phyloP scores from a whole-genome alignment of 2,888 invertebrate species.

The Diloba caeruleocephala region DNA sequence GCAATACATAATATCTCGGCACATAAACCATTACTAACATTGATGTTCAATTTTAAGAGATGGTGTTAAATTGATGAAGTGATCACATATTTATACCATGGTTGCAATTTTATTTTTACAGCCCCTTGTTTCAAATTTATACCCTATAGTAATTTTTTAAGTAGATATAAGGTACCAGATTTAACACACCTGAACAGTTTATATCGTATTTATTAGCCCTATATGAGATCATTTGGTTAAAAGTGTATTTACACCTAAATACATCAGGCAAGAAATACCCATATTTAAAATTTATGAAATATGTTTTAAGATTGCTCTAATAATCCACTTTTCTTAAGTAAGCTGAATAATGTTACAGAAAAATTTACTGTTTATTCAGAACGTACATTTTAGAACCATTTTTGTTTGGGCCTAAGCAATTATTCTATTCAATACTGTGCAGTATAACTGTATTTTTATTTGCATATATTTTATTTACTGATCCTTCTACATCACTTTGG shows the following conservation, averaged over 20 bases:
- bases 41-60: slow-evolving; percentile 43
- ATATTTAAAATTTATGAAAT: slow-evolving; percentile 1
- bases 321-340: too few relatives aligned
- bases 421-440: slow-evolving; percentile 33
- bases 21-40: slow-evolving; percentile 55
- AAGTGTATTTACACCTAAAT: slow-evolving; percentile 17
- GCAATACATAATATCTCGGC: slow-evolving; percentile 17
- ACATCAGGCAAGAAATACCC: slow-evolving; percentile 3
- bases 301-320: slow-evolving; percentile 4
- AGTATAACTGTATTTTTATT: slow-evolving; percentile 53
- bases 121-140: slow-evolving; percentile 19
- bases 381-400: slow-evolving; percentile 6
- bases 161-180: slow-evolving; percentile 25
- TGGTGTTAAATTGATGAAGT: slow-evolving; percentile 37
- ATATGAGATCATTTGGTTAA: slow-evolving; percentile 13
- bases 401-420: slow-evolving; percentile 46
- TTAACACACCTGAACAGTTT: slow-evolving; percentile 18
- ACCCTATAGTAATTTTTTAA: slow-evolving; percentile 18
- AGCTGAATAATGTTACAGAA: slow-evolving; percentile 16
- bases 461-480: slow-evolving; percentile 36
- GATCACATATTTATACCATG: slow-evolving; percentile 32
- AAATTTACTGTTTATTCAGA: slow-evolving; percentile 10
- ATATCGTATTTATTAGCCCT: slow-evolving; percentile 15
- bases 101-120: slow-evolving; percentile 26
- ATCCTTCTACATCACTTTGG: slow-evolving; percentile 41